Conservation (phyloP, 2,113 vertebrate genomes). For the Eolophus roseicapilla region DNA sequence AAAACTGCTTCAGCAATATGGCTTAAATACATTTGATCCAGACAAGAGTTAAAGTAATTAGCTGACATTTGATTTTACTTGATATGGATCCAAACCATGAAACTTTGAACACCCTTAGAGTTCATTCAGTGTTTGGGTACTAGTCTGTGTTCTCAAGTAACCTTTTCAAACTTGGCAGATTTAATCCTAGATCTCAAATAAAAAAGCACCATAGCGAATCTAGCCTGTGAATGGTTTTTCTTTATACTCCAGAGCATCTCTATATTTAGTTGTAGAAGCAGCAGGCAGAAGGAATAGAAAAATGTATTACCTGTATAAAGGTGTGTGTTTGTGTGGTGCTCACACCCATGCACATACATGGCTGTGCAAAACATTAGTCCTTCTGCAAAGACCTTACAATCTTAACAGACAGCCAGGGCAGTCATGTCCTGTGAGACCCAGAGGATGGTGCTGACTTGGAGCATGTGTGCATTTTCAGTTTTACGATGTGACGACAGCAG, state of each 20-base stretch:
- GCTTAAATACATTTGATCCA: constrained; percentile 33
- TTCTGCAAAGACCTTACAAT: neutral
- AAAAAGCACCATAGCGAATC: neutral
- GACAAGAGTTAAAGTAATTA: constrained; percentile 58
- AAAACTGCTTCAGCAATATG: constrained; percentile 1
- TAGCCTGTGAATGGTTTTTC: neutral
- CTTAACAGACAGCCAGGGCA: neutral
- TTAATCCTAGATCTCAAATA: neutral
- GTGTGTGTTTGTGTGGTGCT: neutral
- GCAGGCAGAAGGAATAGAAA: neutral
- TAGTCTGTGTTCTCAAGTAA: constrained; percentile 44
- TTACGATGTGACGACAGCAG: constrained; percentile 42
- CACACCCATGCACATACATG: rapidly evolving
- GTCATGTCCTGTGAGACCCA: neutral
- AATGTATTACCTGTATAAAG: neutral
- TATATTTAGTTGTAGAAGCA: neutral
- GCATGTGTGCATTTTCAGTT: constrained; percentile 42
- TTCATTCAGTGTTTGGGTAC: constrained; percentile 39
- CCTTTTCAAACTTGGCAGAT: constrained; percentile 24
- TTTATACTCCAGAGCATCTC: neutral
- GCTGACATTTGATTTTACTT: constrained; percentile 51
- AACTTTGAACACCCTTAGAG: constrained; percentile 29
- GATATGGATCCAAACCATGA: constrained; percentile 52
- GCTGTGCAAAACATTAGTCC: neutral
- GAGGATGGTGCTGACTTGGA: constrained; percentile 52